Evolutionary conservation across 2,113 vertebrate species (phyloP).

Genomic region (Miniopterus natalensis): DNA sequence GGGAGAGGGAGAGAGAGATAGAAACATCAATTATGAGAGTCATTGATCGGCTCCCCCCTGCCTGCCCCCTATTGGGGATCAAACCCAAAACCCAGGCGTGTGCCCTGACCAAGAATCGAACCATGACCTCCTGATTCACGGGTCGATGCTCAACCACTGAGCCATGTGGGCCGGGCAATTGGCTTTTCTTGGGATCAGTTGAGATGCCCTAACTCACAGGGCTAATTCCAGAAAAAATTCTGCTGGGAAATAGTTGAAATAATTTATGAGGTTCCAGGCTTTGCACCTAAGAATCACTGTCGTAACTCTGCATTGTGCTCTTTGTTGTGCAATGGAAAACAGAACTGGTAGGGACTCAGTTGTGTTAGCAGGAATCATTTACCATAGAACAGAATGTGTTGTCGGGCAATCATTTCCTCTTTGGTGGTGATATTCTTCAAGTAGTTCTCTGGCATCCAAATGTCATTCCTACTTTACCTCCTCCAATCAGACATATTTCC

Average conservation of each 20-base stretch:
- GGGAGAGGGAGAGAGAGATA: too few species aligned
- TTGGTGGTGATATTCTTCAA: constrained; percentile 23
- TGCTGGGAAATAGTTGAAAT: constrained; percentile 15
- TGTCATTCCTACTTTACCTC: background rate
- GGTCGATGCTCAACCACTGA: too few species aligned
- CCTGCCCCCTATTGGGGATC: too few species aligned
- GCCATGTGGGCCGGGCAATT: background rate
- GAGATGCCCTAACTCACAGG: background rate
- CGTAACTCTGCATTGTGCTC: background rate
- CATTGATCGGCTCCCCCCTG: too few species aligned
- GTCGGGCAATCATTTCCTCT: background rate
- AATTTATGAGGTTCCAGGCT: background rate
- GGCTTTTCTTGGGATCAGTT: background rate
- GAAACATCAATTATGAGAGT: too few species aligned
- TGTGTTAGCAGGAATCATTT: constrained; percentile 32
- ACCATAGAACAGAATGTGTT: background rate
- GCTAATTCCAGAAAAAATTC: background rate
- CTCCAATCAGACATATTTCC: background rate
- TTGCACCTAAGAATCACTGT: constrained; percentile 27
- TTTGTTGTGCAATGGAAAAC: background rate
- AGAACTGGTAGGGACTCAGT: background rate
- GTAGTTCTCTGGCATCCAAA: constrained; percentile 27
- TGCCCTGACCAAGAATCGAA: too few species aligned
- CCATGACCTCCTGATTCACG: too few species aligned
- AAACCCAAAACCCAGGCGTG: too few species aligned